Conservation (phyloP, 2,888 invertebrate species). For the Erebia ligea region DNA sequence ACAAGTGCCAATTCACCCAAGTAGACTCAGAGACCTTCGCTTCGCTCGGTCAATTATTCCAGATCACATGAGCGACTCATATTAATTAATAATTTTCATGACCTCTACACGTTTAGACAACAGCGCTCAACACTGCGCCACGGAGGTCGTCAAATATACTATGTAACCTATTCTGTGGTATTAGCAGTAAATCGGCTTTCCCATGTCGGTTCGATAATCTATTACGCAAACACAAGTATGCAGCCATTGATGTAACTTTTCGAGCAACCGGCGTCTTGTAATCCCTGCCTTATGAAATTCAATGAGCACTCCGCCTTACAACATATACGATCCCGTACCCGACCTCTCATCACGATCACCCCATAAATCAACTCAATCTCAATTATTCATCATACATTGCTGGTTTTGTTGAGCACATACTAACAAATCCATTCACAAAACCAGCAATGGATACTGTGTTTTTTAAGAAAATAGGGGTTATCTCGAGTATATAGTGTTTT, state of each 20-base stretch:
- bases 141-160: too few relatives aligned
- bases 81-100: too few relatives aligned
- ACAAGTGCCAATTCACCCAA: too few relatives aligned
- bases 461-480: not conserved
- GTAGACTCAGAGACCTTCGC: too few relatives aligned
- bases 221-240: conserved; percentile 39
- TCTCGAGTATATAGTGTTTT: not conserved
- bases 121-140: too few relatives aligned
- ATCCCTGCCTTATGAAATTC: conserved; percentile 47
- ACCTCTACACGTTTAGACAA: too few relatives aligned
- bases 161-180: too few relatives aligned
- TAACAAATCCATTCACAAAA: too few relatives aligned
- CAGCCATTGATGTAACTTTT: conserved; percentile 38
- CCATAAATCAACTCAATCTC: not conserved
- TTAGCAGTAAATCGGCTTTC: conserved; percentile 33
- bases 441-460: conserved; percentile 22
- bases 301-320: conserved; percentile 43
- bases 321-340: conserved; percentile 33
- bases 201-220: conserved; percentile 32
- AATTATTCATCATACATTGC: conserved; percentile 23
- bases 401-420: not conserved
- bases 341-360: conserved; percentile 9
- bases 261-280: conserved; percentile 42
- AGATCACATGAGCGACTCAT: too few relatives aligned
- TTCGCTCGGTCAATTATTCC: too few relatives aligned